Conservation (phyloP, 2,797 vertebrate genomes). For the Coregonus ussuriensis region DNA sequence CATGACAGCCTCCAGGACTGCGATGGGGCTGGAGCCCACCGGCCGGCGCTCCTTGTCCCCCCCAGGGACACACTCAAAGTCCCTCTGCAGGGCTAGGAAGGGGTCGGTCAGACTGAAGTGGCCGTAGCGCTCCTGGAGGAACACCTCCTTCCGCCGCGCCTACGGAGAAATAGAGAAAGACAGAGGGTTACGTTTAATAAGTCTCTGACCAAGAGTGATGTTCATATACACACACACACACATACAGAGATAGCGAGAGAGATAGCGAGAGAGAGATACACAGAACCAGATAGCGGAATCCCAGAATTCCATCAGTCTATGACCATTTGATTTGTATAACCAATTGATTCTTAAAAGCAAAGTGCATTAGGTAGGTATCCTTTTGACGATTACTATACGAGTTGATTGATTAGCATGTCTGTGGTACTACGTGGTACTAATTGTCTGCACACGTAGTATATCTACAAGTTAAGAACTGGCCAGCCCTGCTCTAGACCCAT, state of each 20-base stretch:
- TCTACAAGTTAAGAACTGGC: neutral
- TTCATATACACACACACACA: too few relatives aligned
- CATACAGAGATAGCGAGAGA: neutral
- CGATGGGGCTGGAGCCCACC: slow-evolving; percentile 89
- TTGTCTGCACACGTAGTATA: too few relatives aligned
- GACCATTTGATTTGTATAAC: too few relatives aligned
- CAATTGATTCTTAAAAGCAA: too few relatives aligned
- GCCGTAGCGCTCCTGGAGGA: slow-evolving; percentile 94
- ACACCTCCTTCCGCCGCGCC: slow-evolving; percentile 95
- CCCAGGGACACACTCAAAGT: slow-evolving; percentile 83
- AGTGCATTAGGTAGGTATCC: too few relatives aligned
- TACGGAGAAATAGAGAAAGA: slow-evolving; percentile 47
- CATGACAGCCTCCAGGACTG: slow-evolving; percentile 96
- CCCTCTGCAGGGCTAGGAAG: slow-evolving; percentile 95
- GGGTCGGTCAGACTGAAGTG: slow-evolving; percentile 95
- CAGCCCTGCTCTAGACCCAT: too few relatives aligned
- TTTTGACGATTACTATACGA: too few relatives aligned
- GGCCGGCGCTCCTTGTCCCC: slow-evolving; percentile 82
- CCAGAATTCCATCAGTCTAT: too few relatives aligned
- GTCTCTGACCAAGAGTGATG: neutral
- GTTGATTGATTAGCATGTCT: too few relatives aligned
- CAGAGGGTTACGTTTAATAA: neutral
- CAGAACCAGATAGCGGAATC: too few relatives aligned
- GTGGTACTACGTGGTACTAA: too few relatives aligned
- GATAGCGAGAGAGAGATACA: neutral